Conservation (phyloP, 2,888 invertebrate species). For the Tridacna crocea region DNA sequence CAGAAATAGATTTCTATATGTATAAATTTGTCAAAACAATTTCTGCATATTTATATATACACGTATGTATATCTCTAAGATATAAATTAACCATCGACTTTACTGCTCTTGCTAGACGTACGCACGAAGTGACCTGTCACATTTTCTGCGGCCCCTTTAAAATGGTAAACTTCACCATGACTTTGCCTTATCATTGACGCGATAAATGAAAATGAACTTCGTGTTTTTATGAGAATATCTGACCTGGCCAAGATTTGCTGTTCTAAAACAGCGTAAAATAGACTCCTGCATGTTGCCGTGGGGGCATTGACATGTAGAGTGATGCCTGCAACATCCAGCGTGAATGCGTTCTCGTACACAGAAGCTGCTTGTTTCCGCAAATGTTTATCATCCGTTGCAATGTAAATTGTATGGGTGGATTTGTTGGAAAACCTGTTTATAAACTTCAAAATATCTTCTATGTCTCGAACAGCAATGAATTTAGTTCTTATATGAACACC, state of each 20-base stretch:
- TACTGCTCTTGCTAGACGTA: no score
- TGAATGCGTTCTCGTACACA: neutral
- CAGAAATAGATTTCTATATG: no score
- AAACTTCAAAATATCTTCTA: neutral
- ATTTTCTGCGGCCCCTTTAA: slow-evolving; percentile 1
- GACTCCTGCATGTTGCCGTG: slow-evolving; percentile 3
- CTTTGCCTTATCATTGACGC: neutral
- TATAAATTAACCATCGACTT: no score
- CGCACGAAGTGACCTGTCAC: no score
- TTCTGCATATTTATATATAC: no score
- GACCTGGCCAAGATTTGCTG: slow-evolving; percentile 1
- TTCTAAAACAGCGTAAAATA: neutral
- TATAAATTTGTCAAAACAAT: no score
- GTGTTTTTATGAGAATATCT: neutral
- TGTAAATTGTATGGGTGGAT: neutral
- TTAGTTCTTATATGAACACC: neutral
- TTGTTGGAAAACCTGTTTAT: neutral
- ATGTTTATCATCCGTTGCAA: neutral
- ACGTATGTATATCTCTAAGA: no score
- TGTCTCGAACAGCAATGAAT: neutral
- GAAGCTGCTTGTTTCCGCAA: neutral
- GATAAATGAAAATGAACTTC: neutral
- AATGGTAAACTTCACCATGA: neutral
- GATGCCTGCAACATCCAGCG: neutral
- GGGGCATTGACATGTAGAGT: neutral